Evolutionary conservation across 1,140 invertebrate genomes (phyloP), one percentile per base, ranked within the genome.

Genomic region (Tetramorium simillimum): DNA sequence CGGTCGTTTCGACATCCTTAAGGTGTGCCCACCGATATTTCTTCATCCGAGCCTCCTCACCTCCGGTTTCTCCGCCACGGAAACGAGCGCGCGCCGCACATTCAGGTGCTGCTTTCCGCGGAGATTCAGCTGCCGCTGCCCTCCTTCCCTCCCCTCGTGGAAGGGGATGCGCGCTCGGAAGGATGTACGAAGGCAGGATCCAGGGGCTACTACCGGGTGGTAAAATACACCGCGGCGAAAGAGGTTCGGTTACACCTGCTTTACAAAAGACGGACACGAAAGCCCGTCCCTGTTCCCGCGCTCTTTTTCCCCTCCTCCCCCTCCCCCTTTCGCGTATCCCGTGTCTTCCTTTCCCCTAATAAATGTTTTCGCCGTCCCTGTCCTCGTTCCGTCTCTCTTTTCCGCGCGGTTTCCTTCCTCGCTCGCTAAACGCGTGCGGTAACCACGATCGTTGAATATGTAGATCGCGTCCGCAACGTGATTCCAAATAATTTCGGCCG

Each of bases 161-260:
- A 87, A 75, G 89, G 80, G 80, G 90, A 81, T 86, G 90, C 65
- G 72, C 87, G 80, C n/a, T n/a, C 81, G 86, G 86, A 80, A 91
- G 88, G 89, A 91, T 84, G 77, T 51, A 58, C 75, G 77, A 85
- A 85, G 89, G 84, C 72, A 90, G 89, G 92, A 92, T 92, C 91
- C 92, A 91, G 88, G 78, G 80, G 91, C 91, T 84, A 92, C 92
- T 93, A 94, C 91, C 92, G 93, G 92, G 92, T 94, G 92, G 92
- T 87, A 89, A 90, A 87, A 89, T 87, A 91, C 88, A 91, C 86
- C 89, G 87, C 89, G 86, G 81, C 78, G 70, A 88, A 75, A 76
- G 43, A 88, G 91, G 88, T 86, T 89, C 88, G 89, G 77, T 94
- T 93, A 93, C 94, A 94, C 94, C 94, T 94, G 94, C 93, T 93